phyloP scores from a whole-genome alignment of 2,113 vertebrate genomes.

The Alligator mississippiensis region DNA sequence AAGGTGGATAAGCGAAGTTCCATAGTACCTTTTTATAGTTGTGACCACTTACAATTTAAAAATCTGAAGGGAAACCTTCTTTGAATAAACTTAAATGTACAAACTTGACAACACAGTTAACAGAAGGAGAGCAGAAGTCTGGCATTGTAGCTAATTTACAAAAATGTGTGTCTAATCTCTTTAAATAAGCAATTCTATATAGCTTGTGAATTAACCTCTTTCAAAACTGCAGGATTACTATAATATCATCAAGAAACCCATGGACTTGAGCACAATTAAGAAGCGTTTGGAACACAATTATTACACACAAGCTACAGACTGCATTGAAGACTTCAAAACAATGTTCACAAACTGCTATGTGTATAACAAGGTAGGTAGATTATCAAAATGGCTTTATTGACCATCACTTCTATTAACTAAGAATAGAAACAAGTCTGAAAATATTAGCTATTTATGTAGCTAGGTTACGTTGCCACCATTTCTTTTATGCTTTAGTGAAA shows the following conservation, averaged over 20 bases:
- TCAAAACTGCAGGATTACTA: slow-evolving; percentile 90
- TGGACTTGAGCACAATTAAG: slow-evolving; percentile 93
- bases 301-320: slow-evolving; percentile 88
- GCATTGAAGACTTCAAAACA: slow-evolving; percentile 89
- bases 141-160: no score
- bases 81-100: background rate
- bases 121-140: no score
- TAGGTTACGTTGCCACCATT: no score
- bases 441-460: background rate
- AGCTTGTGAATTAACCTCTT: background rate
- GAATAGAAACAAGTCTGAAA: background rate
- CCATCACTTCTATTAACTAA: background rate
- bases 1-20: background rate
- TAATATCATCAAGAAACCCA: slow-evolving; percentile 89
- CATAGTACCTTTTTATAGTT: background rate
- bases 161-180: no score
- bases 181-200: no score
- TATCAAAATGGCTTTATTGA: background rate
- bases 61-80: background rate
- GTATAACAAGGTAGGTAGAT: slow-evolving; percentile 88
- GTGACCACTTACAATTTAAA: background rate
- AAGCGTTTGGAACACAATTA: slow-evolving; percentile 92
- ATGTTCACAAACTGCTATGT: slow-evolving; percentile 95
- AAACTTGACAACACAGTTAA: background rate
- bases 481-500: background rate